phyloP scores from a whole-genome alignment of 2,888 invertebrate species.

The Augiades crinisus region DNA sequence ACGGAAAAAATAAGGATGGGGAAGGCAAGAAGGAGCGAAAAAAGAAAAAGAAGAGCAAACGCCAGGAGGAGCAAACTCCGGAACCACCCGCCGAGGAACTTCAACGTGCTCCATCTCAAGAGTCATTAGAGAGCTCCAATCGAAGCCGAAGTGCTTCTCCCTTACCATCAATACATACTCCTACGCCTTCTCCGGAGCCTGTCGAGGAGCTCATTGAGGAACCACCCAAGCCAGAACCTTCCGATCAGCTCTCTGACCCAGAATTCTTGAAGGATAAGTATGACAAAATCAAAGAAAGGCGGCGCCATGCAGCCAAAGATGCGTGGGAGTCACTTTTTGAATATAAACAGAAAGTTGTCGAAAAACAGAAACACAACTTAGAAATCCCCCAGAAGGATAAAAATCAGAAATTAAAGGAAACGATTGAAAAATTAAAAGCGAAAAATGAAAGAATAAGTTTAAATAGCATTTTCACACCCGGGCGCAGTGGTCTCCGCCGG shows the following conservation, averaged over 20 bases:
- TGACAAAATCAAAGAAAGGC: slow-evolving; percentile 82
- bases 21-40: slow-evolving; percentile 74
- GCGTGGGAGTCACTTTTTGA: slow-evolving; percentile 73
- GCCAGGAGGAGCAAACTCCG: slow-evolving; percentile 46
- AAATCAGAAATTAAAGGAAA: slow-evolving; percentile 76
- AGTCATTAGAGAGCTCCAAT: slow-evolving; percentile 66
- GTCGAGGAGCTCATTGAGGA: slow-evolving; percentile 28
- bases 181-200: slow-evolving; percentile 55
- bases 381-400: slow-evolving; percentile 69
- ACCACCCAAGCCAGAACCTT: slow-evolving; percentile 35
- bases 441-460: slow-evolving; percentile 81
- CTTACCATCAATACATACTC: slow-evolving; percentile 70
- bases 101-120: slow-evolving; percentile 49
- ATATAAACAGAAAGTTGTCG: slow-evolving; percentile 64
- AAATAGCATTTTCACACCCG: slow-evolving; percentile 54
- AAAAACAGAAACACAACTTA: slow-evolving; percentile 61
- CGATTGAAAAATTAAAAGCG: slow-evolving; percentile 84
- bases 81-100: slow-evolving; percentile 43
- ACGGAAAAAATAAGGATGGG: slow-evolving; percentile 58
- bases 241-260: slow-evolving; percentile 53
- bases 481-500: slow-evolving; percentile 40
- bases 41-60: slow-evolving; percentile 71
- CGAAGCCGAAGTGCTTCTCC: slow-evolving; percentile 71
- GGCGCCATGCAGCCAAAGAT: slow-evolving; percentile 75
- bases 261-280: slow-evolving; percentile 81